Percentiles rank a stretch among this genome's conserved stretches.
These are phyloP conservation scores for Cebus imitator DNA, from an alignment of 2,113 vertebrate genomes.

Conservation along the genomic window DNA sequence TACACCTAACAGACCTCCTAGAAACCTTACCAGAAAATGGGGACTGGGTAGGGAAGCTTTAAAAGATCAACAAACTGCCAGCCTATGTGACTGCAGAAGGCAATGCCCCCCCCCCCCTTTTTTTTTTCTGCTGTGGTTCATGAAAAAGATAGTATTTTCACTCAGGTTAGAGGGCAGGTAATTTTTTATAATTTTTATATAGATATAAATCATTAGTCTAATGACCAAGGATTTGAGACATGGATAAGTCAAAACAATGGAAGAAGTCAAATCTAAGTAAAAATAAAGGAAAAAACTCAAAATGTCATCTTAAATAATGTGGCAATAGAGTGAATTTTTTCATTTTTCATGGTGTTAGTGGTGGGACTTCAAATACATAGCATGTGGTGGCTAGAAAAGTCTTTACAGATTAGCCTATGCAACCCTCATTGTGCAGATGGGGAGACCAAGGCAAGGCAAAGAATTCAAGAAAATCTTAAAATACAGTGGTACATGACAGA, in stretches of 20 bases:
- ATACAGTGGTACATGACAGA: fast-evolving
- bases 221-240: not conserved
- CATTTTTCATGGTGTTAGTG: not conserved
- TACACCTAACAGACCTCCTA: too few relatives aligned
- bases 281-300: slow-evolving; percentile 8
- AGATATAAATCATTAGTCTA: not conserved
- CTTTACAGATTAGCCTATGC: not conserved
- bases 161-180: not conserved
- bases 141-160: not conserved
- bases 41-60: too few relatives aligned
- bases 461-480: not conserved
- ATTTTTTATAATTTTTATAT: not conserved
- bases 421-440: not conserved
- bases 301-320: not conserved
- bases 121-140: not conserved
- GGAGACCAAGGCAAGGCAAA: not conserved
- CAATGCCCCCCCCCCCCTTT: too few relatives aligned
- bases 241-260: not conserved
- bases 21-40: too few relatives aligned
- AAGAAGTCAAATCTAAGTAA: not conserved
- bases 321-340: not conserved
- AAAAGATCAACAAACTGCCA: too few relatives aligned
- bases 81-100: too few relatives aligned
- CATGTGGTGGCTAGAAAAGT: not conserved
- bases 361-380: not conserved